Evolutionary conservation across 2,113 vertebrate genomes (phyloP).

Genomic region (Chaenocephalus aceratus): DNA sequence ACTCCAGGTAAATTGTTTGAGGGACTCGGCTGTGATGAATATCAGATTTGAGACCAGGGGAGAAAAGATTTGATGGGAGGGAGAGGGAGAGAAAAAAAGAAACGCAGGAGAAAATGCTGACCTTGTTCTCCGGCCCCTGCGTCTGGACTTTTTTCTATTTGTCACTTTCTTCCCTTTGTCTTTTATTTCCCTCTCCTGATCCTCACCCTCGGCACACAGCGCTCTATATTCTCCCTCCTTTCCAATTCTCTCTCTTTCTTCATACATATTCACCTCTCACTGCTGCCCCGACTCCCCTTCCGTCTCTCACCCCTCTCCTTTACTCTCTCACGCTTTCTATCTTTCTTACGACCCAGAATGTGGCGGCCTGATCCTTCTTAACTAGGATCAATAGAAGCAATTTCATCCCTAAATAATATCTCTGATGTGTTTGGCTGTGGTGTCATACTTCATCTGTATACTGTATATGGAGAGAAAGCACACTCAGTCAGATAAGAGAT

Average conservation of each 20-base stretch:
- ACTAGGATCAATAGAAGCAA: slow-evolving; percentile 84
- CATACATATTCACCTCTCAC: slow-evolving; percentile 56
- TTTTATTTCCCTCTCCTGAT: slow-evolving; percentile 37
- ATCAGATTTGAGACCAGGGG: slow-evolving; percentile 84
- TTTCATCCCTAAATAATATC: slow-evolving; percentile 82
- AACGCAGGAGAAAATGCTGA: slow-evolving; percentile 86
- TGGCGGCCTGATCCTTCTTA: slow-evolving; percentile 78
- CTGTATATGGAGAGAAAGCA: slow-evolving; percentile 24
- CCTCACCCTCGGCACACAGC: slow-evolving; percentile 30
- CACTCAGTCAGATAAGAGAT: slow-evolving; percentile 53
- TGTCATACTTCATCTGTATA: slow-evolving; percentile 59
- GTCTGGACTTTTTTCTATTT: slow-evolving; percentile 49
- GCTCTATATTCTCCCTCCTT: slow-evolving; percentile 24
- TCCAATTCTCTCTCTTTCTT: slow-evolving; percentile 28
- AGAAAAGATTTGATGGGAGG: slow-evolving; percentile 73
- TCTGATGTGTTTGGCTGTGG: slow-evolving; percentile 65
- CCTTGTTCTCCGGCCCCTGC: slow-evolving; percentile 67
- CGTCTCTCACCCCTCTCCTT: slow-evolving; percentile 30
- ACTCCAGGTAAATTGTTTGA: slow-evolving; percentile 93
- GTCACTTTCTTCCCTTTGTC: slow-evolving; percentile 47
- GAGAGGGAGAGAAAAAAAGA: slow-evolving; percentile 30
- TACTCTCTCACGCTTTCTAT: slow-evolving; percentile 31
- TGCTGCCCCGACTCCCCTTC: slow-evolving; percentile 29
- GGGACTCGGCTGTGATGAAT: slow-evolving; percentile 89
- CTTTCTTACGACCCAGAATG: slow-evolving; percentile 46